Conservation (phyloP, 2,888 invertebrate genomes). For the Hirtodrosophila cameraria region DNA sequence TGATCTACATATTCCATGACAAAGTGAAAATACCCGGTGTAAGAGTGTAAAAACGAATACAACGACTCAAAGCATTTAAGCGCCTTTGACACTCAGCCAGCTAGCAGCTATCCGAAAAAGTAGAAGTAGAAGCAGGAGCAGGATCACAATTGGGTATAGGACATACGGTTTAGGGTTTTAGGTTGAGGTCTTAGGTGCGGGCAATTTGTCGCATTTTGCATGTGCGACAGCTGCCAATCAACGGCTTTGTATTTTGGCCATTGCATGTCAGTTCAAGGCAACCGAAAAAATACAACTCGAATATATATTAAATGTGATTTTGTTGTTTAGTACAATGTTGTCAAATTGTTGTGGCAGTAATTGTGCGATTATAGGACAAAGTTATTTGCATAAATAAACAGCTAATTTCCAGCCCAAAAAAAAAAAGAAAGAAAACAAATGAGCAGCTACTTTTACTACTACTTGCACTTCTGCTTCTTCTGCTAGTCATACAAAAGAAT, state of each 20-base stretch:
- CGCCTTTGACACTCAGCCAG: slow-evolving; percentile 55
- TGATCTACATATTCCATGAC: no score
- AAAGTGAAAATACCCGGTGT: background rate
- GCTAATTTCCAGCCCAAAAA: background rate
- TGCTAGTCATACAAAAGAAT: background rate
- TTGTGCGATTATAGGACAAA: slow-evolving; percentile 66
- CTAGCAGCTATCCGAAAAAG: no score
- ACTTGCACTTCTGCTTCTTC: background rate
- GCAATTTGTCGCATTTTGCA: slow-evolving; percentile 53
- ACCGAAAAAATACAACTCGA: background rate
- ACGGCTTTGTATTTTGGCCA: slow-evolving; percentile 35
- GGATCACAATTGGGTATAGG: background rate
- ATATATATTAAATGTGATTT: background rate
- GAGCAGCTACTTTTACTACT: no score
- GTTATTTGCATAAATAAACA: slow-evolving; percentile 67
- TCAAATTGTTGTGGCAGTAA: slow-evolving; percentile 45
- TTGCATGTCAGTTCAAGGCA: slow-evolving; percentile 32
- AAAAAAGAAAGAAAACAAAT: background rate
- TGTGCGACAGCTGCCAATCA: slow-evolving; percentile 72
- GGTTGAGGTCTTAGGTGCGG: slow-evolving; percentile 39
- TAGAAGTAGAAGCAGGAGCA: background rate
- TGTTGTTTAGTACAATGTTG: no score
- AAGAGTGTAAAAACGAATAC: background rate
- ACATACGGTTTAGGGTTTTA: background rate
- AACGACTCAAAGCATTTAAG: slow-evolving; percentile 57